Evolutionary conservation across 2,113 vertebrate species (phyloP).

Genomic region (Xiphophorus maculatus): DNA sequence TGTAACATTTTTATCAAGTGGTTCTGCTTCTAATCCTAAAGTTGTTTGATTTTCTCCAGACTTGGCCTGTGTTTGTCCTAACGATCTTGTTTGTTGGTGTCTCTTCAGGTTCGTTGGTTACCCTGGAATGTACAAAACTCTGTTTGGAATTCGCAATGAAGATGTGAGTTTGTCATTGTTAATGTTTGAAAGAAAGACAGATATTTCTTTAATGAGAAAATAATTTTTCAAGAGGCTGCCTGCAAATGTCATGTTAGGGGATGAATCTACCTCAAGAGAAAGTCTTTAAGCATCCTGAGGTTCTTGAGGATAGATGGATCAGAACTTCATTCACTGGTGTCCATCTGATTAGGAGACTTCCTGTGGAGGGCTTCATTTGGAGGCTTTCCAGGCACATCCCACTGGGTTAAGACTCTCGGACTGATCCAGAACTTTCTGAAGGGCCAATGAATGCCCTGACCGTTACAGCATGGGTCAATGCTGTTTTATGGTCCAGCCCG

Average conservation of each 20-base stretch:
- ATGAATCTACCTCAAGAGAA: neutral
- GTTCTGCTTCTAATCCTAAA: neutral
- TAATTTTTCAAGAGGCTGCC: neutral
- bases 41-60: no score
- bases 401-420: neutral
- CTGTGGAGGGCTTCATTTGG: neutral
- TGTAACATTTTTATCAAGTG: neutral
- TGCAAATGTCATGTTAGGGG: neutral
- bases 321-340: neutral
- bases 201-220: neutral
- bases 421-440: neutral
- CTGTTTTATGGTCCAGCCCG: no score
- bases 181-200: neutral
- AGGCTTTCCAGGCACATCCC: neutral
- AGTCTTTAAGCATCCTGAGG: neutral
- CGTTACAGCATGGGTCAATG: no score
- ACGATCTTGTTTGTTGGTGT: constrained; percentile 20
- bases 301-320: neutral
- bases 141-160: constrained; percentile 82
- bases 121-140: constrained; percentile 79
- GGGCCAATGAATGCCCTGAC: neutral
- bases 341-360: neutral
- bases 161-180: constrained; percentile 76
- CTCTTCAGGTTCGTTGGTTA: constrained; percentile 79
- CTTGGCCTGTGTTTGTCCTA: neutral